These are phyloP conservation scores for Aegotheles bennettii DNA, from an alignment of 2,113 vertebrate genomes.

Conservation along the genomic window DNA sequence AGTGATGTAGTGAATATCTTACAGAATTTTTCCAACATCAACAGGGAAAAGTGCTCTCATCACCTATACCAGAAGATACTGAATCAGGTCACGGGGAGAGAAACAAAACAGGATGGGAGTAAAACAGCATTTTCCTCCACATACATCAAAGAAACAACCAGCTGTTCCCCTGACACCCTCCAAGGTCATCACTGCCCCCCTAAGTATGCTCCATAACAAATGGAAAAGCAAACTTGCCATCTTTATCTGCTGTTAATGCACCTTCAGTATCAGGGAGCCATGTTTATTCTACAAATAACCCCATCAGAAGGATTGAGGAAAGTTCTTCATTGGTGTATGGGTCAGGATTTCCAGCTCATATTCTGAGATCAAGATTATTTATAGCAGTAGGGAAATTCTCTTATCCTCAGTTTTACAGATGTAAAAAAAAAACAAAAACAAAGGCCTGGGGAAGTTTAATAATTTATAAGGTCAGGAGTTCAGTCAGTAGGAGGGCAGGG, in stretches of 20 bases:
- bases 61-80: background rate
- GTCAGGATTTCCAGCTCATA: background rate
- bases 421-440: background rate
- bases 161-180: background rate
- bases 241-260: background rate
- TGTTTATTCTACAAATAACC: background rate
- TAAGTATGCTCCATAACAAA: background rate
- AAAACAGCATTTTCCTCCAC: background rate
- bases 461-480: background rate
- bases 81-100: background rate
- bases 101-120: background rate
- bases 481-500: background rate
- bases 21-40: background rate
- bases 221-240: background rate
- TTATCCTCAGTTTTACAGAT: background rate
- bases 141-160: background rate
- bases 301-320: background rate
- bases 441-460: background rate
- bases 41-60: background rate
- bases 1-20: background rate
- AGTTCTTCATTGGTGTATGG: background rate
- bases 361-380: background rate
- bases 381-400: background rate
- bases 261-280: background rate
- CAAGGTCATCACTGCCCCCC: background rate